Evolutionary conservation across 2,797 vertebrate genomes (phyloP).

Genomic region (Lindbergichthys nudifrons): DNA sequence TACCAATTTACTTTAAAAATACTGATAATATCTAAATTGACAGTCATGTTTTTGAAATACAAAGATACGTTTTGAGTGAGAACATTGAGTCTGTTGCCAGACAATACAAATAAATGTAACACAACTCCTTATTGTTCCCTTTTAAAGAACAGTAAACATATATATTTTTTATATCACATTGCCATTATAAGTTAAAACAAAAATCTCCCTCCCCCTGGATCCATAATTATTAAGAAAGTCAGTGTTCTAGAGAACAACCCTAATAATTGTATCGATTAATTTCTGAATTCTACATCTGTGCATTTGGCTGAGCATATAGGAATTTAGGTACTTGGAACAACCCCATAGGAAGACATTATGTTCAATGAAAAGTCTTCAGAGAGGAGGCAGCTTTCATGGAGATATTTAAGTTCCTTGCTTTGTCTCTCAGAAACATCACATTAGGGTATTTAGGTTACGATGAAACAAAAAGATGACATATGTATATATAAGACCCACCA

Average conservation of each 20-base stretch:
- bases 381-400: slow-evolving; percentile 77
- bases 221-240: background rate
- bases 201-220: background rate
- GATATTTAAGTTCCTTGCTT: background rate
- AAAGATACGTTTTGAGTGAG: background rate
- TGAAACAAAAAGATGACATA: too few relatives aligned
- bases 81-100: background rate
- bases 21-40: background rate
- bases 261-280: background rate
- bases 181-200: background rate
- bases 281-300: background rate
- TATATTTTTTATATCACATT: background rate
- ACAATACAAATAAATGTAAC: background rate
- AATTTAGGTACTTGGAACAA: too few relatives aligned
- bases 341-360: background rate
- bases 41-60: background rate
- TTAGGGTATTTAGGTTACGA: background rate
- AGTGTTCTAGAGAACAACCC: background rate
- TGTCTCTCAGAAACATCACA: background rate
- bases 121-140: background rate
- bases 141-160: background rate
- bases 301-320: background rate
- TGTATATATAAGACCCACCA: too few relatives aligned
- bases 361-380: slow-evolving; percentile 70
- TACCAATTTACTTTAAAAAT: background rate